Evolutionary conservation across 2,113 vertebrate genomes (phyloP), one percentile per base, ranked within the genome.

Genomic region (Vimba vimba): DNA sequence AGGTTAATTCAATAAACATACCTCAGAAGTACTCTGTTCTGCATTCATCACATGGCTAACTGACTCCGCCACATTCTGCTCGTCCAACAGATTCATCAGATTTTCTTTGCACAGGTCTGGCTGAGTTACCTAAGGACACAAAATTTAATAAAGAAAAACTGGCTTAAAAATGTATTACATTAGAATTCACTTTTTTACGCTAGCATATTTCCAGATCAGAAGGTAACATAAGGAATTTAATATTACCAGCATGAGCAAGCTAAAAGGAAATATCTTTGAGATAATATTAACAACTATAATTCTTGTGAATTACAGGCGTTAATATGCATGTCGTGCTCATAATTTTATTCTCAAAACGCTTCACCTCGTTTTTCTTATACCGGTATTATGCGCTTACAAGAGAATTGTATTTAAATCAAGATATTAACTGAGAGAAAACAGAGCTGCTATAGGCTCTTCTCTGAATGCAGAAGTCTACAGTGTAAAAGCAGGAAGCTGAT

Each of bases 91-190:
- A 47, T 52, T 57, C 66, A 75, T 30, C 19, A 84, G 30, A 73
- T 84, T 79, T 2, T 88, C 87, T 68, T 43, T 86, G 36, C 27
- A 15, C 12, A 33, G 21, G 76, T 86, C 83, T 25, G 73, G 25
- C 13, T 9, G 17, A 23, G 74, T 81, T 36, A 57, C 71, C 87
- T 88, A 55, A 81, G 71, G 25, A 84, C 19, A 80, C 73, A 86
- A 15, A 36, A 71, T 82, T 50, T 17, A 17, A 25, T 33, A 52
- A 7, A 27, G 52, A 6, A 55, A 25, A 25, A 76, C 13, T 52
- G 13, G 27, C 15, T 19, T 27, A 9, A 55, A 55, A 19, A 5
- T 36, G 10, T 23, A 13, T 79, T 25, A 79, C 23, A 8, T 2
- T 43, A 57, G 10, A 36, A 11, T 36, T 36, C 4, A 45, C 23